phyloP scores from a whole-genome alignment of 2,888 invertebrate species.

The Ligdia adustata region DNA sequence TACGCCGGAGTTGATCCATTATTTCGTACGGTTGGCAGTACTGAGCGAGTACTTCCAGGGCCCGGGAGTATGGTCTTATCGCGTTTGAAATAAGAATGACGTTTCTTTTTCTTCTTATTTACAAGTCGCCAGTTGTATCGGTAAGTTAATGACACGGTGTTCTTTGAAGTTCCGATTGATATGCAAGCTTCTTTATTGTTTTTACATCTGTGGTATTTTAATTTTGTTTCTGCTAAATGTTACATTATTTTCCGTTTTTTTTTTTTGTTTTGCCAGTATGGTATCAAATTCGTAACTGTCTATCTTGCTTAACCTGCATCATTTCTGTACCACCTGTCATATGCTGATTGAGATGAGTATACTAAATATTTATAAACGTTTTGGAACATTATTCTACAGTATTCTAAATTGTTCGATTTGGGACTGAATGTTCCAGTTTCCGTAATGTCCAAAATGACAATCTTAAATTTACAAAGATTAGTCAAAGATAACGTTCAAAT shows the following conservation, averaged over 20 bases:
- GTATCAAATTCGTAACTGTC: not conserved
- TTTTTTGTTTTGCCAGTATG: no score
- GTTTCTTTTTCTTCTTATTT: not conserved
- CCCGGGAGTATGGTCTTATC: conserved; percentile 21
- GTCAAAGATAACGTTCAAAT: no score
- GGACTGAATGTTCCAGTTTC: no score
- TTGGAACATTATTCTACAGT: no score
- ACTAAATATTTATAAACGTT: no score
- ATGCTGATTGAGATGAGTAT: not conserved
- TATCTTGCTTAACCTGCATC: not conserved
- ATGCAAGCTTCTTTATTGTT: conserved; percentile 68
- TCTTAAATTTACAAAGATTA: no score
- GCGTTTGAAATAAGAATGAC: conserved; percentile 15
- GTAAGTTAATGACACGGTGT: conserved; percentile 64
- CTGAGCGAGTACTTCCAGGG: no score
- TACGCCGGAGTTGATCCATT: conserved; percentile 53
- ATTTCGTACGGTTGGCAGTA: conserved; percentile 38
- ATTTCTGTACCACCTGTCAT: not conserved
- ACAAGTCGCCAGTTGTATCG: conserved; percentile 33
- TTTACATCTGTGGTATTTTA: conserved; percentile 47
- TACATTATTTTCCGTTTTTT: no score
- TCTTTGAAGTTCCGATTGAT: conserved; percentile 75
- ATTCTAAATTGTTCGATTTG: no score
- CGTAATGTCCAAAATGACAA: no score
- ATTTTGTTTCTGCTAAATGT: no score